phyloP scores from a whole-genome alignment of 2,113 vertebrate genomes.

The Tricholaema leucomelas region DNA sequence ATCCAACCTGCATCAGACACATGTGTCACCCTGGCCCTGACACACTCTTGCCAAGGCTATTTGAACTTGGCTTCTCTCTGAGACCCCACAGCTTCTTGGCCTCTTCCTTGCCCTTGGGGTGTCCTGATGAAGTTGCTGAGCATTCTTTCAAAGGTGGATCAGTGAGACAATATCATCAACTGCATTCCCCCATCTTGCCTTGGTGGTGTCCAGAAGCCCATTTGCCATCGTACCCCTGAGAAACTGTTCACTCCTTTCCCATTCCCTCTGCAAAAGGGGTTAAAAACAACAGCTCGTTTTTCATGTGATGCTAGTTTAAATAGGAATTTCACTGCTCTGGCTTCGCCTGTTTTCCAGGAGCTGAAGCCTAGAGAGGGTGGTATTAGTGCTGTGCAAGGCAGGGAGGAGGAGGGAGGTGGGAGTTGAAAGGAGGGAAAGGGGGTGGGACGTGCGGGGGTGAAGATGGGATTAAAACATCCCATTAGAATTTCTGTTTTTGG shows the following conservation, averaged over 20 bases:
- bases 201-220: background rate
- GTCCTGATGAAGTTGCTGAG: background rate
- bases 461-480: conserved; percentile 54
- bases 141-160: background rate
- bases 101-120: background rate
- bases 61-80: background rate
- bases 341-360: conserved; percentile 30
- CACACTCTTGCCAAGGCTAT: background rate
- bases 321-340: conserved; percentile 27
- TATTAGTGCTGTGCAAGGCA: background rate
- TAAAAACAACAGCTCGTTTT: conserved; percentile 61
- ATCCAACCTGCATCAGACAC: background rate
- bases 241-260: background rate
- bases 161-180: background rate
- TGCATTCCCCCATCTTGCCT: background rate
- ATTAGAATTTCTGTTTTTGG: conserved; percentile 70
- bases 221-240: background rate
- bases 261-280: background rate
- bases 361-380: background rate
- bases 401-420: conserved; percentile 17
- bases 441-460: background rate
- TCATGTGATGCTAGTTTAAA: conserved; percentile 58
- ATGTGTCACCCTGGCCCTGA: accelerated
- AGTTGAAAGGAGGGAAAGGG: background rate
- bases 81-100: background rate